Evolutionary conservation across 2,888 invertebrate genomes (phyloP), one percentile per base, ranked within the genome.

Genomic region (Synergus umbraculus): DNA sequence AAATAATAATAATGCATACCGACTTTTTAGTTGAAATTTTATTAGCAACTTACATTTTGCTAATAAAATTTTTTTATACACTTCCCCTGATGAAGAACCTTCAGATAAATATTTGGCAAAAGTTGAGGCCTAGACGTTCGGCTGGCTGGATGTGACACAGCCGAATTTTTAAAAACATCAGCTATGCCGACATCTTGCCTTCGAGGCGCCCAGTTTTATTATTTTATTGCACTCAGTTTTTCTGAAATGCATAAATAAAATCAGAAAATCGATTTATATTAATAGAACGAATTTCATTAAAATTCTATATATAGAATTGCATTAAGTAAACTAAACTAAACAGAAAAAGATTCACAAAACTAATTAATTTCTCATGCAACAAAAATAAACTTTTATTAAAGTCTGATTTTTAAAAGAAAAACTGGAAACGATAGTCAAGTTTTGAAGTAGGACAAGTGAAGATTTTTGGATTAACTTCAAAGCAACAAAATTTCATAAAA

Each of bases 111-210:
- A 29, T 64, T 64, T 22, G 15, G 15, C 9, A 18, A 15, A 37
- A 64, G n/a, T 18, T 58, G 49, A 37, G 81, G 81, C 85, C 87
- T 87, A 87, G 84, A 85, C 86, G 89, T 89, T 89, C 86, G 87
- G 95, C 93, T 96, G 96, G 96, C 96, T 95, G 93, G 96, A 96
- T 96, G 96, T 95, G 95, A 95, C 96, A 96, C 95, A 96, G 96
- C 96, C 95, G 96, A 94, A 94, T 94, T 94, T 93, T 91, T 93
- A 93, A 93, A 92, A 93, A 93, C 93, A 94, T 96, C 96, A 96
- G 96, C 96, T 96, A 96, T 96, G 96, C 96, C 96, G 96, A 96
- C 96, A 96, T 96, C 96, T 96, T 96, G 96, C 96, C 96, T 96
- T 94, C 95, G 95, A 95, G 91, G 91, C 92, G 93, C 90, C 91